Evolutionary conservation across 2,797 vertebrate species (phyloP).

Genomic region (Micromesistius poutassou): DNA sequence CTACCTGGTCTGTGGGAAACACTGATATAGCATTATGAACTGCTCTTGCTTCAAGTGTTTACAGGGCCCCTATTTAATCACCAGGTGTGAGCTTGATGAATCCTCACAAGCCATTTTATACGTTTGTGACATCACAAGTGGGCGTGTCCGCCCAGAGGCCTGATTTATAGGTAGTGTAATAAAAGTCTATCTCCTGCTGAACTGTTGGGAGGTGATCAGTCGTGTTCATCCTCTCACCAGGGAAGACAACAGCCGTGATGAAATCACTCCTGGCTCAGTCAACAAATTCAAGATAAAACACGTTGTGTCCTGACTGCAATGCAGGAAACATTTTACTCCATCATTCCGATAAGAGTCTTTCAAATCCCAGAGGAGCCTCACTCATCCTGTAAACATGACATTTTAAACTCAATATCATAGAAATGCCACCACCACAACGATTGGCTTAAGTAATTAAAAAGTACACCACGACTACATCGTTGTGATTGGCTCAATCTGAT

Average conservation of each 20-base stretch:
- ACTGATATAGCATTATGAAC: neutral
- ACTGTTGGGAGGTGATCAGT: too few relatives aligned
- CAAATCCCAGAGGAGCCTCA: neutral
- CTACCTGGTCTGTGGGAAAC: too few relatives aligned
- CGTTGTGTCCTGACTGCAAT: neutral
- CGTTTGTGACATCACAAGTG: too few relatives aligned
- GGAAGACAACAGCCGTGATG: neutral
- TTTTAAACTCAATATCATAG: neutral
- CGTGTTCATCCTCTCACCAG: too few relatives aligned
- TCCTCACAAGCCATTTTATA: neutral
- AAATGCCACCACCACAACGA: neutral
- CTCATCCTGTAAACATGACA: neutral
- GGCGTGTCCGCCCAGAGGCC: too few relatives aligned
- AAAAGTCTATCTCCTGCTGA: too few relatives aligned
- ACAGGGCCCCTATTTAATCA: neutral
- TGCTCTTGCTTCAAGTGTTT: neutral
- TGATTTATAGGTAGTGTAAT: too few relatives aligned
- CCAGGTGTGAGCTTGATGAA: neutral
- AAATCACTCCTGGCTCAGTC: too few relatives aligned
- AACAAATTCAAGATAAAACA: neutral
- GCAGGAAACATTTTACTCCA: neutral
- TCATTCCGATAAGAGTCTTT: neutral
- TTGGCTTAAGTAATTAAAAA: neutral
- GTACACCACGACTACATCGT: neutral
- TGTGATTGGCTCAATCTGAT: neutral